These are phyloP conservation scores for Spermophilus dauricus DNA, from an alignment of 2,113 vertebrate species.

Conservation along the genomic window DNA sequence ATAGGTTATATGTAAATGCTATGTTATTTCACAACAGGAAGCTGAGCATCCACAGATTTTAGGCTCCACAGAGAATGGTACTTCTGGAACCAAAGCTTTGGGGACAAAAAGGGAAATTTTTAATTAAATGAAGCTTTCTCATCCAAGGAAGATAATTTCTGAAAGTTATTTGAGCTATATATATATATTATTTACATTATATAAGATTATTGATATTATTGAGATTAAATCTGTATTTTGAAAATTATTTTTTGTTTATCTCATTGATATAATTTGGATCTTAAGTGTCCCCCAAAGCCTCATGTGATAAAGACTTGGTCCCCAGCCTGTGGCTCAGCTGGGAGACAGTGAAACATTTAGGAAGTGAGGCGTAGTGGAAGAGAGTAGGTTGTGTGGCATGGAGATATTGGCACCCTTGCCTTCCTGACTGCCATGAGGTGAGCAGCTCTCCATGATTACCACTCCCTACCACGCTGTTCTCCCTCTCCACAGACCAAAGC, in stretches of 20 bases:
- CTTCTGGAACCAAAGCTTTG: no score
- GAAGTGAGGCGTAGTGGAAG: no score
- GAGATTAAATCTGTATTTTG: background rate
- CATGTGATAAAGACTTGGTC: no score
- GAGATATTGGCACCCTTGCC: no score
- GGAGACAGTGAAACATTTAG: no score
- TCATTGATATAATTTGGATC: no score
- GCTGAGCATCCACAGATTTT: background rate
- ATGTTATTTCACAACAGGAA: background rate
- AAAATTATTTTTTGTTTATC: background rate
- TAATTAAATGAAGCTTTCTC: background rate
- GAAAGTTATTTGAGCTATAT: background rate
- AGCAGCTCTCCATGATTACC: no score
- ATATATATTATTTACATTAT: background rate
- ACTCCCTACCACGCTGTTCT: background rate
- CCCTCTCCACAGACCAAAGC: background rate
- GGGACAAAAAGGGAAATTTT: background rate
- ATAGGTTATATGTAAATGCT: background rate
- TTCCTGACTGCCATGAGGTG: no score
- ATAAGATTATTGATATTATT: background rate
- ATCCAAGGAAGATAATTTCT: background rate
- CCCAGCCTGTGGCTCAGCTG: no score
- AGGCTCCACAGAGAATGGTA: background rate
- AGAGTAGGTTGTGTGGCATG: no score
- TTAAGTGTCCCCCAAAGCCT: no score